Percentiles rank a stretch among this genome's conserved stretches.
Evolutionary conservation across 2,888 invertebrate genomes (phyloP).

Genomic region (Hoplodrina blanda): DNA sequence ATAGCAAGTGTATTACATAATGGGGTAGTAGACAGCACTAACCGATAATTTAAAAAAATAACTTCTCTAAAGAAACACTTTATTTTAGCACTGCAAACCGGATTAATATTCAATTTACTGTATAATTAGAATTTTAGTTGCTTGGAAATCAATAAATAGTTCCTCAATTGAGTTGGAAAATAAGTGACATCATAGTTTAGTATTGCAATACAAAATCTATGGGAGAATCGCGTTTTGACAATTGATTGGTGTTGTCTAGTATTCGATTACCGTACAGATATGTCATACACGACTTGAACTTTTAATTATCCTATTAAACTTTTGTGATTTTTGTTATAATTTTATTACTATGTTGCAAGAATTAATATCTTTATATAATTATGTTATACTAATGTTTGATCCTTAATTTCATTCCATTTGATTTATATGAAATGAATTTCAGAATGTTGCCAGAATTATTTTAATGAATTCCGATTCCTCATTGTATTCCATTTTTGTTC

Average conservation of each 20-base stretch:
- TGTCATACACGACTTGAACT: neutral
- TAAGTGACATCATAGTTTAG: too few relatives aligned
- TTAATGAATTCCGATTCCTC: constrained; percentile 41
- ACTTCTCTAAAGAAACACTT: too few relatives aligned
- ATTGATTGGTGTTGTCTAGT: too few relatives aligned
- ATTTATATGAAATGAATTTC: constrained; percentile 4
- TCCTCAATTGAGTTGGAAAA: too few relatives aligned
- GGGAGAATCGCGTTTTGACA: too few relatives aligned
- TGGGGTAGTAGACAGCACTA: too few relatives aligned
- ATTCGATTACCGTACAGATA: neutral
- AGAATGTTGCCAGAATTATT: constrained; percentile 37
- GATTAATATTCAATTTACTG: too few relatives aligned
- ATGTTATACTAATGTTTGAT: neutral
- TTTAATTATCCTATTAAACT: neutral
- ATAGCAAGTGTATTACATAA: neutral
- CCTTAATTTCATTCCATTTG: constrained; percentile 10
- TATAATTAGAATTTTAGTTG: too few relatives aligned
- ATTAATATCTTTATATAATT: neutral
- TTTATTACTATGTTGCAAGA: neutral
- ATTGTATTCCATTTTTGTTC: constrained; percentile 10
- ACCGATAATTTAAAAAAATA: too few relatives aligned
- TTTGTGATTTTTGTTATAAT: constrained; percentile 5
- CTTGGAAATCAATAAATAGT: too few relatives aligned
- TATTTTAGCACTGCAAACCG: too few relatives aligned
- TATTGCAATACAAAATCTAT: too few relatives aligned